These are phyloP conservation scores for Luidia sarsii DNA, from an alignment of 53 echinoderm and acorn worm species.

Conservation along the genomic window DNA sequence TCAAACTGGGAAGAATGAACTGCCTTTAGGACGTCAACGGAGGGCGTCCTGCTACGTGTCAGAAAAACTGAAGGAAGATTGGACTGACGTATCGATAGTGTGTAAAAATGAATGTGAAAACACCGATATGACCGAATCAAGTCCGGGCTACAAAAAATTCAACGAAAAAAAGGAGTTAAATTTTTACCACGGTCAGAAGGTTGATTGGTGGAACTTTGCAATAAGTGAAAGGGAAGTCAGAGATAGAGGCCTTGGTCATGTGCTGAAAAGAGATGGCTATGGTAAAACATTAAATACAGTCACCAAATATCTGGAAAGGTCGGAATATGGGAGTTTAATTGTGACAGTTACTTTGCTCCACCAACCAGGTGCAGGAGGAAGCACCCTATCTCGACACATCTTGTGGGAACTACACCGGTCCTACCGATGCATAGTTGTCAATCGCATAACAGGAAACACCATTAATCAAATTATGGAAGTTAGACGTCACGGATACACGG, in stretches of 20 bases:
- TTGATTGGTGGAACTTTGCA: constrained; percentile 80
- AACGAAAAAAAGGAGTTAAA: constrained; percentile 44
- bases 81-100: constrained; percentile 67
- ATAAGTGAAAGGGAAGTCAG: constrained; percentile 31
- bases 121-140: constrained; percentile 51
- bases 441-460: constrained; percentile 61
- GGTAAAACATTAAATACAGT: constrained; percentile 4
- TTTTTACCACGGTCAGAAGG: constrained; percentile 72
- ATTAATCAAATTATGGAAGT: constrained; percentile 67
- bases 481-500: constrained; percentile 44
- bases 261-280: constrained; percentile 48
- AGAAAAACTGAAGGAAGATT: constrained; percentile 37
- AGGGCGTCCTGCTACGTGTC: neutral
- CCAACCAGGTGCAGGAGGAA: constrained; percentile 81
- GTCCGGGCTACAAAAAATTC: constrained; percentile 35
- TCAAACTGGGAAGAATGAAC: neutral
- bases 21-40: constrained; percentile 7
- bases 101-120: constrained; percentile 81
- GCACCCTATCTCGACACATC: constrained; percentile 65
- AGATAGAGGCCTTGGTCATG: constrained; percentile 58
- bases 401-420: constrained; percentile 71
- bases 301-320: constrained; percentile 1
- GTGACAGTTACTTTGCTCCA: constrained; percentile 68
- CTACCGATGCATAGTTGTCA: constrained; percentile 67
- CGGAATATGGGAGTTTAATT: neutral